These are phyloP conservation scores for Oryctolagus cuniculus DNA, from an alignment of 2,113 vertebrate genomes.

Conservation along the genomic window DNA sequence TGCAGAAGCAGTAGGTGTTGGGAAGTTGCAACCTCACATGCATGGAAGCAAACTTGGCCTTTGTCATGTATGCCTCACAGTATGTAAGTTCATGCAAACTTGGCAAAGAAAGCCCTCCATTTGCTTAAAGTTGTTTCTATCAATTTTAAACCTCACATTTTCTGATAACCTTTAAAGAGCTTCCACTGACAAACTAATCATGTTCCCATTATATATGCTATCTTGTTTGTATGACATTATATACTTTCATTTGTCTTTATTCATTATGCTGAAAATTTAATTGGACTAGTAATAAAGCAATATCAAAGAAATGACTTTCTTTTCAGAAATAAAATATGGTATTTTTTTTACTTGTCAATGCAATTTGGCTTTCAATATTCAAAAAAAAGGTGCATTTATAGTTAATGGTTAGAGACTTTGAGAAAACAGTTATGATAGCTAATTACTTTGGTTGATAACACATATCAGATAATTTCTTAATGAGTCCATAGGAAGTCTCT, in stretches of 20 bases:
- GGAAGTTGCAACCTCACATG: background rate
- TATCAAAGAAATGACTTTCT: background rate
- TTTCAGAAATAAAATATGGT: slow-evolving; percentile 39
- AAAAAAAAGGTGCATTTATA: background rate
- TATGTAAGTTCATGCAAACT: background rate
- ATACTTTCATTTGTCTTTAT: slow-evolving; percentile 54
- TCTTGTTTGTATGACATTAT: background rate
- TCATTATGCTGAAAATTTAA: slow-evolving; percentile 27
- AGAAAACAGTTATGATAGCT: background rate
- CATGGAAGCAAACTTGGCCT: background rate
- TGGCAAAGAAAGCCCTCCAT: background rate
- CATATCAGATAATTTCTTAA: slow-evolving; percentile 54
- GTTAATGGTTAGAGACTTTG: slow-evolving; percentile 8
- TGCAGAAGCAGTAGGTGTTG: background rate
- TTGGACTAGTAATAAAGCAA: slow-evolving; percentile 37
- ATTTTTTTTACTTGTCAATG: slow-evolving; percentile 15
- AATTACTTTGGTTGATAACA: slow-evolving; percentile 13
- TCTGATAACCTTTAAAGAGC: background rate
- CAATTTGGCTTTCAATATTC: slow-evolving; percentile 5
- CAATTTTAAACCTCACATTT: background rate
- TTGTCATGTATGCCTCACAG: background rate
- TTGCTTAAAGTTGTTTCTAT: background rate
- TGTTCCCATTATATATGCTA: background rate
- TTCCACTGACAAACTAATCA: background rate
- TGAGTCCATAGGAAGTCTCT: slow-evolving; percentile 46